These are phyloP conservation scores for Ceratoteleas bidentatus DNA, from an alignment of 1,140 invertebrate species.

Conservation along the genomic window DNA sequence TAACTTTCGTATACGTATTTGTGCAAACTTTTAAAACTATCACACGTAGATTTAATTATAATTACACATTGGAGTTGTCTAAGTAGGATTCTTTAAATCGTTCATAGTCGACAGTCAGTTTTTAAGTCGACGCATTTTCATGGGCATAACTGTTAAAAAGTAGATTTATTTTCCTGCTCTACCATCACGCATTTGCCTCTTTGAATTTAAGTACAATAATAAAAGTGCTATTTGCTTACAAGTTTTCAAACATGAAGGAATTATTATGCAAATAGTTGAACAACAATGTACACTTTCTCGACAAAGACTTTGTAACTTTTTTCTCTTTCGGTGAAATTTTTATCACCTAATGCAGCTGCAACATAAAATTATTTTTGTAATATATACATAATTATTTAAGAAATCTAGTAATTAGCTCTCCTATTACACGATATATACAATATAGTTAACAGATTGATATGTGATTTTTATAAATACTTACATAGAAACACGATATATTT, in stretches of 20 bases:
- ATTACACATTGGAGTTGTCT: conserved; percentile 21
- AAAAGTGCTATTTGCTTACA: background rate
- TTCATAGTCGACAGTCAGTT: conserved; percentile 16
- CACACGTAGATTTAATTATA: conserved; percentile 49
- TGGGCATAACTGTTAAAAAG: conserved; percentile 3
- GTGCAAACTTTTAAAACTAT: conserved; percentile 22
- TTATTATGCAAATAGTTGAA: background rate
- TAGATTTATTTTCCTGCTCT: background rate
- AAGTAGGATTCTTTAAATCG: conserved; percentile 32
- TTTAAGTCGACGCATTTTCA: conserved; percentile 5
- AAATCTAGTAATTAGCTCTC: too few species aligned
- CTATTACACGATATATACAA: too few species aligned
- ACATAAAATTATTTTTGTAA: too few species aligned
- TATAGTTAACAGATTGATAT: too few species aligned
- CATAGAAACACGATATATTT: too few species aligned
- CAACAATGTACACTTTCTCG: too few species aligned
- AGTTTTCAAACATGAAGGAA: conserved; percentile 3
- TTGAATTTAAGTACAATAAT: background rate
- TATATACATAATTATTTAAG: too few species aligned
- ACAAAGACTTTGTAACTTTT: too few species aligned
- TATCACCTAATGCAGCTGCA: too few species aligned
- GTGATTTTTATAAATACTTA: too few species aligned
- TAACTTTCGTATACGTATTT: conserved; percentile 48
- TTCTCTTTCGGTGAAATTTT: too few species aligned
- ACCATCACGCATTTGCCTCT: background rate